Evolutionary conservation across 53 echinoderm and acorn worm genomes (phyloP), one percentile per base, ranked within the genome.

Genomic region (Luidia sarsii): DNA sequence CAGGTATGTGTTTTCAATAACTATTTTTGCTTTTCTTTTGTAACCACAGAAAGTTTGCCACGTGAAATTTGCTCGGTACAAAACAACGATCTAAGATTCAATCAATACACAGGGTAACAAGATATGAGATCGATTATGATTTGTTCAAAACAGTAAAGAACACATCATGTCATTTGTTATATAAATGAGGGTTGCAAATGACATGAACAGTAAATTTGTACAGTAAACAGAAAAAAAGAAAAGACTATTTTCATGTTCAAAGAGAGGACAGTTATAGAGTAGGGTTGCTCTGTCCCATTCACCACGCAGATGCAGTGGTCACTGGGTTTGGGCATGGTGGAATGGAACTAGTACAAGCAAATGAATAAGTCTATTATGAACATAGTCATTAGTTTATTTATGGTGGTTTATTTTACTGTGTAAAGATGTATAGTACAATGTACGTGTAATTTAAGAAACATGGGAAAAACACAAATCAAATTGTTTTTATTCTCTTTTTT

Each of bases 211-310:
- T 37, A 31, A 33, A 55, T 72, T 72, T 72, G 33, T 72, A 72
- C 72, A 70, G 18, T 20, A 33, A 70, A 64, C 64, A 50, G 24
- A 52, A 62, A 50, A 48, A 56, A 81, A 55, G 28, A 32, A 71
- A 55, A 38, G 22, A 64, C 70, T 71, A 67, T 85, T 77, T 86
- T 73, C 81, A 50, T 81, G 87, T 87, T 71, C 71, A 87, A 34
- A 61, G 64, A 5, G n/a, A 55, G 28, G 64, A 73, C 52, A 38
- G 18, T 56, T 13, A 34, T 72, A 39, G 72, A 37, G 36, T 72
- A 56, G 72, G n/a, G 54, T 80, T 49, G 67, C 28, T 71, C 60
- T 80, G 62, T 69, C 60, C 37, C 60, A 67, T 71, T 62, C 68
- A 53, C 36, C 27, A 20, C 18, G 25, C 2, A 23, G 24, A 72